phyloP scores from a whole-genome alignment of 1,140 invertebrate species.

The Drosophila subpulchrella region DNA sequence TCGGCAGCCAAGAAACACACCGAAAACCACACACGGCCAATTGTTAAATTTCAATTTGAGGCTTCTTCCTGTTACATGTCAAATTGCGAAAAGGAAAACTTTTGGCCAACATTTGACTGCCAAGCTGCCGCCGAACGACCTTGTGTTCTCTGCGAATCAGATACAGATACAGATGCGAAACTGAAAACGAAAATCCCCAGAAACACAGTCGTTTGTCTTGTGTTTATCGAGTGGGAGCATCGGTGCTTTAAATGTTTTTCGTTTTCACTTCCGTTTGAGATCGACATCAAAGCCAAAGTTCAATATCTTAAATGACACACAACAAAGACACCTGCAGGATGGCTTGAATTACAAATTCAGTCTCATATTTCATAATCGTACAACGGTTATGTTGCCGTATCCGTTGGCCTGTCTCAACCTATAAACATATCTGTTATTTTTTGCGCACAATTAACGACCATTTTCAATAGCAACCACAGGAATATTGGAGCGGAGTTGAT shows the following conservation, averaged over 20 bases:
- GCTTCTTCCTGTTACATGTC: conserved; percentile 45
- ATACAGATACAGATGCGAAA: conserved; percentile 18
- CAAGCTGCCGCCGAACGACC: conserved; percentile 26
- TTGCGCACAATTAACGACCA: conserved; percentile 38
- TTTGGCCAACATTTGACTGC: conserved; percentile 48
- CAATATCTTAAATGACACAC: conserved; percentile 18
- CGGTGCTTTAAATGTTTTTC: conserved; percentile 35
- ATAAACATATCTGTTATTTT: conserved; percentile 31
- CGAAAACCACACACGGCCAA: conserved; percentile 23
- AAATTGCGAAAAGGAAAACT: conserved; percentile 49
- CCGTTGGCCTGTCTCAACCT: conserved; percentile 30
- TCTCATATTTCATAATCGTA: conserved; percentile 40
- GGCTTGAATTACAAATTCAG: conserved; percentile 21
- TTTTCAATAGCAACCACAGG: conserved; percentile 37
- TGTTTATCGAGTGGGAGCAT: conserved; percentile 58
- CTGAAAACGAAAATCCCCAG: conserved; percentile 21
- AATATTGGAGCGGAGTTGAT: conserved; percentile 22
- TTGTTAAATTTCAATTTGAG: conserved; percentile 52
- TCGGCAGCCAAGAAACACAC: conserved; percentile 13
- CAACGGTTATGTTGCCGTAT: conserved; percentile 20
- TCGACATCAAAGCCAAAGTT: conserved; percentile 34
- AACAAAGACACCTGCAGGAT: conserved; percentile 26
- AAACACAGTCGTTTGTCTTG: conserved; percentile 70
- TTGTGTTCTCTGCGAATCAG: conserved; percentile 35
- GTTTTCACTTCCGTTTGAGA: conserved; percentile 45